These are phyloP conservation scores for Drosophila rubida DNA, from an alignment of 2,888 invertebrate genomes.

Conservation along the genomic window DNA sequence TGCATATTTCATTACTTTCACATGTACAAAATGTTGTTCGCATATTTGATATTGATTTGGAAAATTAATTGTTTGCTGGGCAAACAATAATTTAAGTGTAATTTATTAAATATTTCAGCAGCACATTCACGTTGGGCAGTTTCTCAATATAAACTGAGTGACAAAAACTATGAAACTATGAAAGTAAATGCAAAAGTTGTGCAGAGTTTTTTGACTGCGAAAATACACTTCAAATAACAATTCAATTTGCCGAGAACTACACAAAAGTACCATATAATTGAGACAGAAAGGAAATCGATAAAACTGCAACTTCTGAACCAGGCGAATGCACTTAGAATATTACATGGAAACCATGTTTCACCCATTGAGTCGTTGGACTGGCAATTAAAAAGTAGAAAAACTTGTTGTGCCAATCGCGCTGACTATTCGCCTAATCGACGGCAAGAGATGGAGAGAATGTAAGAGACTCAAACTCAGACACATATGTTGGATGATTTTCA, in stretches of 20 bases:
- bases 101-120: constrained; percentile 41
- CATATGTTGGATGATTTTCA: constrained; percentile 42
- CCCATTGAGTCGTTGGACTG: constrained; percentile 9
- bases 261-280: background rate
- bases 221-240: background rate
- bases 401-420: constrained; percentile 15
- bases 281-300: background rate
- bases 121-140: constrained; percentile 27
- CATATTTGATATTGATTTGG: constrained; percentile 38
- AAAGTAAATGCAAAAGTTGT: background rate
- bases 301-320: no score
- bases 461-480: background rate
- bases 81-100: constrained; percentile 26
- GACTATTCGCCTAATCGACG: constrained; percentile 17
- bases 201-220: background rate
- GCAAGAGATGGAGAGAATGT: background rate
- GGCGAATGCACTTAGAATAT: background rate
- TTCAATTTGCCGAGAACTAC: no score
- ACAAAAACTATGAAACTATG: background rate
- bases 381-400: constrained; percentile 11
- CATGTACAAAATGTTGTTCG: constrained; percentile 28
- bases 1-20: constrained; percentile 38
- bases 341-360: background rate
- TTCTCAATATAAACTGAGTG: background rate
- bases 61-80: constrained; percentile 41